Base-by-base conservation (phyloP, 2,797 vertebrate species). In the Liparis tanakae region DNA sequence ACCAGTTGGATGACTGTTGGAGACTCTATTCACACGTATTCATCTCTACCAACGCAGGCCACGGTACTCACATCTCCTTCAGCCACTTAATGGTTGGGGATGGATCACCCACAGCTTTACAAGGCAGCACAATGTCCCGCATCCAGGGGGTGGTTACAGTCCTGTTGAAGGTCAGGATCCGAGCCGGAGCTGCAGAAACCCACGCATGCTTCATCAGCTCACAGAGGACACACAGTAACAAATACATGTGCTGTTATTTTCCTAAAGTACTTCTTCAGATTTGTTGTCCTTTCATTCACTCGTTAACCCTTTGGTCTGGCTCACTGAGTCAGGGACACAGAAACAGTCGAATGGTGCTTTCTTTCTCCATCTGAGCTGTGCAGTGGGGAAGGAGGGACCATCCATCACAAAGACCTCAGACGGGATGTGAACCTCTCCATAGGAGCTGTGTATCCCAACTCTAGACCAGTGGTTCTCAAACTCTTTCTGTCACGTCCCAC, bases 81-180 rank as follows among this genome's bases (percentile, higher is more conserved):
- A 97, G 95, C 98, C 98, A 99, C 83, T 99, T 99, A 72, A 99
- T 95, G n/a, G 95, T 96, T 2, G 98, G 98, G 41, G 95, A 94
- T 0, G 98, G 97, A 80, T 99, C 98, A 2, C 98, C 98, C 12
- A 99, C 98, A 0, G 97, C 97, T 82, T 97, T 98, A 87, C 98
- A 99, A 0, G 98, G 97, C 64, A 99, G 93, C 69, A 97, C 93
- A 1, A 99, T 98, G 82, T 99, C 98, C 77, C 96, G 96, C 97
- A 99, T 99, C 98, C 98, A 99, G 0, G 98, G 98, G 0, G 98
- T 99, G 0, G 97, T 99, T 43, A 99, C 97, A 0, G 97, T 98
- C 62, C 98, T 95, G 0, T 97, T 98, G 91, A 99, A 99, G 5
- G 98, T 98, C 85, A 99, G 92, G 86, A 99, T 98, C 71, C 96